phyloP scores from a whole-genome alignment of 2,113 vertebrate genomes.

The Phalacrocorax brasilianus region DNA sequence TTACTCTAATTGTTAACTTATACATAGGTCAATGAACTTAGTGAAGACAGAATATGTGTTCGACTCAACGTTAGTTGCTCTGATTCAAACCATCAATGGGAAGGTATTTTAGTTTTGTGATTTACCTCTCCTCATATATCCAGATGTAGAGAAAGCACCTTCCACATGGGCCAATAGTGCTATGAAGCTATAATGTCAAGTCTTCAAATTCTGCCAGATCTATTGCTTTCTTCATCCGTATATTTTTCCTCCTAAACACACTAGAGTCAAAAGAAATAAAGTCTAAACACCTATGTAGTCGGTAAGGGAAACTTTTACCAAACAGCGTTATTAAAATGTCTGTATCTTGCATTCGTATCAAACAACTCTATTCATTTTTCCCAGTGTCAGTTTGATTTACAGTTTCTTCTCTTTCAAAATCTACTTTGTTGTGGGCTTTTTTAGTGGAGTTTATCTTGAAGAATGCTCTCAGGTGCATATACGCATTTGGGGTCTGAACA shows the following conservation, averaged over 20 bases:
- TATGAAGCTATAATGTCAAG: neutral
- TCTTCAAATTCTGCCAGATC: neutral
- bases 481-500: neutral
- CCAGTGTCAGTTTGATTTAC: neutral
- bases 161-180: neutral
- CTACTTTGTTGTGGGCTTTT: neutral
- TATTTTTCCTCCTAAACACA: neutral
- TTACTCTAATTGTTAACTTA: conserved; percentile 10
- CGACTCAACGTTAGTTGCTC: neutral
- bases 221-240: neutral
- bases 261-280: neutral
- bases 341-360: neutral
- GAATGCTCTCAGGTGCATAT: neutral
- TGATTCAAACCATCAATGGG: neutral
- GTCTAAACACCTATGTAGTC: neutral
- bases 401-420: neutral
- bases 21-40: neutral
- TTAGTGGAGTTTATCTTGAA: neutral
- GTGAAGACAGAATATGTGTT: conserved; percentile 7
- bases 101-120: neutral
- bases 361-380: neutral
- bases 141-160: neutral
- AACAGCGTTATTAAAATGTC: neutral
- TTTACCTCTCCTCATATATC: neutral
- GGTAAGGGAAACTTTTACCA: neutral